phyloP scores from a whole-genome alignment of 2,797 vertebrate species.

The Eutrigla gurnardus region DNA sequence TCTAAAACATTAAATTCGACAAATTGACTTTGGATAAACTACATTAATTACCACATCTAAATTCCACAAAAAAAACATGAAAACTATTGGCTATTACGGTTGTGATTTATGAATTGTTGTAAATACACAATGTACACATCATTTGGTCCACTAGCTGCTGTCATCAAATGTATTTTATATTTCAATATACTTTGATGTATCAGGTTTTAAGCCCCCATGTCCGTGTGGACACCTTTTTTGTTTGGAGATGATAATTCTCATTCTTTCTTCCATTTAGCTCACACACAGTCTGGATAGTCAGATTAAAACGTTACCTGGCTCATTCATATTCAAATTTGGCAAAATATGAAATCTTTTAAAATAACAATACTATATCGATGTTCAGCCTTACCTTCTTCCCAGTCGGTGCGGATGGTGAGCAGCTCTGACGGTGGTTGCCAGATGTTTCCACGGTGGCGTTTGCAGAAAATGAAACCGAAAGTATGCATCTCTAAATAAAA shows the following conservation, averaged over 20 bases:
- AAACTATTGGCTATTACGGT: background rate
- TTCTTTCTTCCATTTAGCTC: too few species aligned
- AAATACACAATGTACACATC: background rate
- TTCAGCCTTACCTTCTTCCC: background rate
- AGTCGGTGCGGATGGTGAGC: too few species aligned
- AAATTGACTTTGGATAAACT: background rate
- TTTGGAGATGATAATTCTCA: too few species aligned
- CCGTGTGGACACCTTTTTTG: too few species aligned
- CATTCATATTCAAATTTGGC: background rate
- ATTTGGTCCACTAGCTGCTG: background rate
- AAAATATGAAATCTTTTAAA: constrained; percentile 1
- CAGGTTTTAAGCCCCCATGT: background rate
- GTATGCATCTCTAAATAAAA: background rate
- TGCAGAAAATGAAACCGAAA: background rate
- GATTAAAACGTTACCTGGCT: background rate
- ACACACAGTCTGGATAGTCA: too few species aligned
- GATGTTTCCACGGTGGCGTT: background rate
- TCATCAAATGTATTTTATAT: background rate
- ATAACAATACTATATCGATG: background rate
- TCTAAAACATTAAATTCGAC: background rate
- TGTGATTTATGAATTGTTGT: background rate
- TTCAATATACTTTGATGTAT: background rate
- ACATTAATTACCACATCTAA: background rate
- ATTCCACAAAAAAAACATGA: background rate
- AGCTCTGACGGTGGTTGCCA: too few species aligned